A percentile compares a stretch with the other conserved stretches of the same genome.
These are phyloP conservation scores for Hydractinia symbiolongicarpus DNA, from an alignment of 30 jellyfish, hydroid and myxozoan species.

Conservation along the genomic window DNA sequence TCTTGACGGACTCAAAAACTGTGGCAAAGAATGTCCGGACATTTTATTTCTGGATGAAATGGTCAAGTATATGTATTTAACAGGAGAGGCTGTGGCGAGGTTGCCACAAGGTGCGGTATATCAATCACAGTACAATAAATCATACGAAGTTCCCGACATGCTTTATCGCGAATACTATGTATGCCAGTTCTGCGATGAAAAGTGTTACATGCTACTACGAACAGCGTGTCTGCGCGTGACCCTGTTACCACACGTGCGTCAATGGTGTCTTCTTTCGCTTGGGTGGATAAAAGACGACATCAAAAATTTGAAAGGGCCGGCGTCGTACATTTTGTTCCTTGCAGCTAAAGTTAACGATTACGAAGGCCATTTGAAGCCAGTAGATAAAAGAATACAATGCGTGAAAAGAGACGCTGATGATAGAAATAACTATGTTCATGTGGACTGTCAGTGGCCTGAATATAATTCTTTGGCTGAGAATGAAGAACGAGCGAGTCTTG, in stretches of 20 bases:
- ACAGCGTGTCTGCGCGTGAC: slow-evolving; percentile 15
- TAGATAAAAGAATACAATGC: neutral
- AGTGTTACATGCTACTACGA: slow-evolving; percentile 2
- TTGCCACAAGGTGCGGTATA: slow-evolving; percentile 19
- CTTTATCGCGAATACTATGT: slow-evolving; percentile 2
- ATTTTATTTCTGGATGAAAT: slow-evolving; percentile 9
- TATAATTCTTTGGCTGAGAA: neutral
- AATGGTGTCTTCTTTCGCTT: slow-evolving; percentile 21
- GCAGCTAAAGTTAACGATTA: slow-evolving; percentile 18
- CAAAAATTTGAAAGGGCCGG: neutral
- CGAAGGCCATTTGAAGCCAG: neutral
- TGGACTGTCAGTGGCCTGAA: slow-evolving; percentile 25
- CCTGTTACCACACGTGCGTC: slow-evolving; percentile 15
- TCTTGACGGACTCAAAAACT: neutral
- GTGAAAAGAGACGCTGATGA: neutral
- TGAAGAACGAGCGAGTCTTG: slow-evolving; percentile 26
- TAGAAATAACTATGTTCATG: neutral
- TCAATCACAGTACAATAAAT: neutral
- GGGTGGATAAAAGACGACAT: slow-evolving; percentile 5
- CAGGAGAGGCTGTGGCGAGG: slow-evolving; percentile 19
- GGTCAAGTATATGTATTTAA: slow-evolving; percentile 21
- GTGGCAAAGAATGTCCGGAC: slow-evolving; percentile 15
- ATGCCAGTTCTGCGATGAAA: neutral
- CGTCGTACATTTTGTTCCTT: slow-evolving; percentile 21
- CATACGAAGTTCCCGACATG: slow-evolving; percentile 11